Evolutionary conservation across 2,888 invertebrate species (phyloP), one percentile per base, ranked within the genome.

Genomic region (Sisyra terminalis): DNA sequence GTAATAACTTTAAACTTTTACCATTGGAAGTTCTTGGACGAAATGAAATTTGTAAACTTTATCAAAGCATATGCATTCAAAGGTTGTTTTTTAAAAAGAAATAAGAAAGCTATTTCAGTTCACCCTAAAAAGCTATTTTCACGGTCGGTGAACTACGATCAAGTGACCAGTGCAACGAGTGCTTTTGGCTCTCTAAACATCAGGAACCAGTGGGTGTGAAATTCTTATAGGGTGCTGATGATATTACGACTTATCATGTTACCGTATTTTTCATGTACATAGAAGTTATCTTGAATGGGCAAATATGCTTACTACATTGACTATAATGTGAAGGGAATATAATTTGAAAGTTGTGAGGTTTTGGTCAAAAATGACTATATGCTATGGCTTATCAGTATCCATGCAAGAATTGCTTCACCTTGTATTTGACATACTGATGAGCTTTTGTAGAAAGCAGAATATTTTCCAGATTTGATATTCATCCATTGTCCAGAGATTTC

Each of bases 101-200:
- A 31, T 43, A 40, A 44, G 39, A 29, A 30, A 6, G 29, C 29
- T 16, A 14, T 16, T n/a, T 16, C 15, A 30, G 18, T 39, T 15
- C 29, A 18, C 37, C 30, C 39, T 30, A 29, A 43, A 43, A 43
- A 43, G 56, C 57, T 55, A 58, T 57, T 59, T 59, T 59, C 54
- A 56, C 57, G 56, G 50, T 52, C 48, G 46, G 49, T 52, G 54
- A 49, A 44, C 47, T 48, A 48, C 46, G 48, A 46, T 51, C 50
- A 53, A 56, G 53, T 55, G 53, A 51, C 53, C 51, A 56, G 60
- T 60, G 62, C 61, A 59, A 62, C 53, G 53, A 14, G 8, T 10
- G 39, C 15, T 13, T 39, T 14, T 30, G 24, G 39, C 10, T 16
- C 8, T 15, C 37, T 2, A 17, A 37, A 14, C 14, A 37, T n/a